phyloP scores from a whole-genome alignment of 2,888 invertebrate species.

The Tenodera sinensis region DNA sequence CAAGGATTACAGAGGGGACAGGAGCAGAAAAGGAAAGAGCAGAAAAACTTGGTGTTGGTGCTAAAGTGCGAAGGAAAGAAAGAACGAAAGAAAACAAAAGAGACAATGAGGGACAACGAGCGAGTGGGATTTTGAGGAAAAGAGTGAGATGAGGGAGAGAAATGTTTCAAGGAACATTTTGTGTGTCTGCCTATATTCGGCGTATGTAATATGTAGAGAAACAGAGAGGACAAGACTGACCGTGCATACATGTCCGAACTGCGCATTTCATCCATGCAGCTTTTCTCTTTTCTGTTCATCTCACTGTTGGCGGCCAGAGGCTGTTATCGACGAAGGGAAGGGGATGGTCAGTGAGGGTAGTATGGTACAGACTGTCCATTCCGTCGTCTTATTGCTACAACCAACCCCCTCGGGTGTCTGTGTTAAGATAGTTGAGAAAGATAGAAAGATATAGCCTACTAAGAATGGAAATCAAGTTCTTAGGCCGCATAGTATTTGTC shows the following conservation, averaged over 20 bases:
- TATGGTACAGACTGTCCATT: constrained; percentile 17
- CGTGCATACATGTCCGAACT: background rate
- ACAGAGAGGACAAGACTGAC: background rate
- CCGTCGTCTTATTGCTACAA: constrained; percentile 9
- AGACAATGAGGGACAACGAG: constrained; percentile 25
- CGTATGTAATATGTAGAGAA: background rate
- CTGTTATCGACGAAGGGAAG: constrained; percentile 32
- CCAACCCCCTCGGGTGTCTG: background rate
- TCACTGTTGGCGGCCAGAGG: constrained; percentile 17
- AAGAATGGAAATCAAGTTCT: background rate
- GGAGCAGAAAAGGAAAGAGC: background rate
- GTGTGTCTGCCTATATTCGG: constrained; percentile 2
- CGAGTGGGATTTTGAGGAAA: constrained; percentile 38
- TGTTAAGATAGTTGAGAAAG: background rate
- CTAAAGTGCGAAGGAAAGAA: constrained; percentile 3
- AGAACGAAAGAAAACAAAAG: background rate
- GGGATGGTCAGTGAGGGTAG: constrained; percentile 26
- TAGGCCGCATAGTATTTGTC: too few relatives aligned
- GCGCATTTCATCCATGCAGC: constrained; percentile 1
- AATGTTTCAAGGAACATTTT: constrained; percentile 19
- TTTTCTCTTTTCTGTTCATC: background rate
- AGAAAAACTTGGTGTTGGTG: constrained; percentile 23
- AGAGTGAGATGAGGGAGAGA: constrained; percentile 31
- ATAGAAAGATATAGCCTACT: constrained; percentile 28
- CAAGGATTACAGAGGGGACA: constrained; percentile 7